These are phyloP conservation scores for Gracilinanus agilis DNA, from an alignment of 2,113 vertebrate genomes.

Conservation along the genomic window DNA sequence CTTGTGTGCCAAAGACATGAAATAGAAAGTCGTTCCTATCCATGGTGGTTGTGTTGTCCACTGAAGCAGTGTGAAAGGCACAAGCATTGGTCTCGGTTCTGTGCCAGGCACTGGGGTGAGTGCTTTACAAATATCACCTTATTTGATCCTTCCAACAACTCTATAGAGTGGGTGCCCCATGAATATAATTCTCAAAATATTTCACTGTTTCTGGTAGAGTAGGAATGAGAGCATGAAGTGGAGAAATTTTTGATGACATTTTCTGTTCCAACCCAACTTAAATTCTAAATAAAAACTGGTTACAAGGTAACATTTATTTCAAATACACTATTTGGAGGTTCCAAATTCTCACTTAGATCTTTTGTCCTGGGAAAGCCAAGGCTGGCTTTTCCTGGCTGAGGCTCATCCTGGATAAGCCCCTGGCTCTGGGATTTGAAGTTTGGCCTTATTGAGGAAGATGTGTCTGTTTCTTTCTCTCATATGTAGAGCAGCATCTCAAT, in stretches of 20 bases:
- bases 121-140: neutral
- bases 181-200: constrained; percentile 36
- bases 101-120: neutral
- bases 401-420: neutral
- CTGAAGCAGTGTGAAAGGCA: neutral
- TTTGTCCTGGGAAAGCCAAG: neutral
- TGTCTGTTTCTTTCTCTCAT: constrained; percentile 1
- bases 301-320: neutral
- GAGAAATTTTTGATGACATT: constrained; percentile 24
- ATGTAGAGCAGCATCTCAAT: neutral
- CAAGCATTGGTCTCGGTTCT: neutral
- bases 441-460: neutral
- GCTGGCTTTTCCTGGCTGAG: constrained; percentile 8
- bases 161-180: neutral
- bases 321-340: constrained; percentile 3
- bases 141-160: neutral
- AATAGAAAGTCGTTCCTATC: neutral
- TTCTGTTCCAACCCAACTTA: constrained; percentile 29
- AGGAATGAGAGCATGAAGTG: constrained; percentile 10
- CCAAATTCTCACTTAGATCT: constrained; percentile 16
- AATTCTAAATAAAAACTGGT: constrained; percentile 22
- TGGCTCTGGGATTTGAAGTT: neutral
- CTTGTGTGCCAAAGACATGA: neutral
- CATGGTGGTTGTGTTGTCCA: neutral
- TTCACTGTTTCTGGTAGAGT: neutral